Conservation (phyloP, 2,113 vertebrate species). For the Eptesicus fuscus region DNA sequence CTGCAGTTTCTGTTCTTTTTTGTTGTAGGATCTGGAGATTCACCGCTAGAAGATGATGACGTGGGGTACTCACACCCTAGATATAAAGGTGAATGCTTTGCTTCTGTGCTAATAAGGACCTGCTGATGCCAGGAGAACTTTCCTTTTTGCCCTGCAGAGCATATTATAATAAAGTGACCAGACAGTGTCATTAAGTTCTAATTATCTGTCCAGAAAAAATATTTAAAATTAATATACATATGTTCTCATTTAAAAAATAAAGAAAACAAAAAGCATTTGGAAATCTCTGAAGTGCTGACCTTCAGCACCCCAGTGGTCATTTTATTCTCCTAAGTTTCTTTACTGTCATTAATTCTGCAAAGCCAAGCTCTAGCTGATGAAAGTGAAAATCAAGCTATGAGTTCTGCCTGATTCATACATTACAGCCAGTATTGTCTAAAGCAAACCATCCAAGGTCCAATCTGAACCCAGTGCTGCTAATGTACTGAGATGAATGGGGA, state of each 20-base stretch:
- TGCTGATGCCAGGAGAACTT: slow-evolving; percentile 74
- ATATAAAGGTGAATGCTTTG: slow-evolving; percentile 94
- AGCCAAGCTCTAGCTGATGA: slow-evolving; percentile 61
- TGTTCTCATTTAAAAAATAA: not conserved
- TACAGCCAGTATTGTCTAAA: slow-evolving; percentile 58
- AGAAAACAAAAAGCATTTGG: slow-evolving; percentile 40
- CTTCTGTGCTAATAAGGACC: slow-evolving; percentile 80
- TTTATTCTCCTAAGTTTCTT: slow-evolving; percentile 71
- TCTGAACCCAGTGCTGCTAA: slow-evolving; percentile 64
- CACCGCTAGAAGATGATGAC: slow-evolving; percentile 92
- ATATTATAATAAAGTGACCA: slow-evolving; percentile 73
- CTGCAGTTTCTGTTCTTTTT: slow-evolving; percentile 83
- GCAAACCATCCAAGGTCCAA: slow-evolving; percentile 46
- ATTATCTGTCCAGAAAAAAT: slow-evolving; percentile 40
- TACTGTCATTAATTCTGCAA: slow-evolving; percentile 61
- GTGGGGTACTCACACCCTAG: slow-evolving; percentile 89
- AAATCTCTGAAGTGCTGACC: slow-evolving; percentile 65
- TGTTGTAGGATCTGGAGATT: slow-evolving; percentile 95
- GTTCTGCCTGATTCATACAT: slow-evolving; percentile 74
- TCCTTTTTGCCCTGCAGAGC: slow-evolving; percentile 56
- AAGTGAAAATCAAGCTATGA: slow-evolving; percentile 73
- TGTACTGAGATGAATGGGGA: slow-evolving; percentile 64
- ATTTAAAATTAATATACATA: not conserved
- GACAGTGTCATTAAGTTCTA: slow-evolving; percentile 36
- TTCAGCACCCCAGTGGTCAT: slow-evolving; percentile 60